These are phyloP conservation scores for Laupala kohalensis DNA, from an alignment of 1,140 invertebrate genomes.

Conservation along the genomic window DNA sequence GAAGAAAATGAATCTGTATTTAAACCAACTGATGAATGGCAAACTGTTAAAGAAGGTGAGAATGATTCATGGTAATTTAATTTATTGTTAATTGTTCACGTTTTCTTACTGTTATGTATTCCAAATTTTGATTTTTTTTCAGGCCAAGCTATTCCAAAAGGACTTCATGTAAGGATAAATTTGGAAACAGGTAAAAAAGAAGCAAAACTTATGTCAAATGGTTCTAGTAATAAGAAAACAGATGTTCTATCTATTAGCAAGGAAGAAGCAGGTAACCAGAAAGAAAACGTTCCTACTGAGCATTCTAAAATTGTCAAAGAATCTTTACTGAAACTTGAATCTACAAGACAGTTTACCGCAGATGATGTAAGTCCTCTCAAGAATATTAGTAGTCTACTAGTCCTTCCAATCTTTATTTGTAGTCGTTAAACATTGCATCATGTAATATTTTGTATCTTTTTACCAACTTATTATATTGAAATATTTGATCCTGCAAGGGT, in stretches of 20 bases:
- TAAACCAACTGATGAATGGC: constrained; percentile 44
- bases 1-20: constrained; percentile 24
- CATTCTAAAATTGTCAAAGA: not conserved
- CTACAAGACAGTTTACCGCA: constrained; percentile 15
- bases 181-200: constrained; percentile 55
- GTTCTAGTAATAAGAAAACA: constrained; percentile 22
- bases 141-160: constrained; percentile 57
- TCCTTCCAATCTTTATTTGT: too few species aligned
- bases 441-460: too few species aligned
- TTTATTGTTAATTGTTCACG: not conserved
- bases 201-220: constrained; percentile 55
- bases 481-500: too few species aligned
- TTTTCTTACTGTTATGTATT: constrained; percentile 10
- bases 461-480: too few species aligned
- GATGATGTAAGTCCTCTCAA: constrained; percentile 5
- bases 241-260: constrained; percentile 18
- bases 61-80: constrained; percentile 9
- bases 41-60: constrained; percentile 41
- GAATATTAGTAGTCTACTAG: too few species aligned
- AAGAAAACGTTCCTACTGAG: not conserved
- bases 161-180: constrained; percentile 61
- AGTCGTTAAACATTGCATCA: too few species aligned
- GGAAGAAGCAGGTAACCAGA: not conserved
- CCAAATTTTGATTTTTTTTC: constrained; percentile 11
- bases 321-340: constrained; percentile 17